Evolutionary conservation across 2,113 vertebrate species (phyloP), one percentile per base, ranked within the genome.

Genomic region (Megaceryle torquata): DNA sequence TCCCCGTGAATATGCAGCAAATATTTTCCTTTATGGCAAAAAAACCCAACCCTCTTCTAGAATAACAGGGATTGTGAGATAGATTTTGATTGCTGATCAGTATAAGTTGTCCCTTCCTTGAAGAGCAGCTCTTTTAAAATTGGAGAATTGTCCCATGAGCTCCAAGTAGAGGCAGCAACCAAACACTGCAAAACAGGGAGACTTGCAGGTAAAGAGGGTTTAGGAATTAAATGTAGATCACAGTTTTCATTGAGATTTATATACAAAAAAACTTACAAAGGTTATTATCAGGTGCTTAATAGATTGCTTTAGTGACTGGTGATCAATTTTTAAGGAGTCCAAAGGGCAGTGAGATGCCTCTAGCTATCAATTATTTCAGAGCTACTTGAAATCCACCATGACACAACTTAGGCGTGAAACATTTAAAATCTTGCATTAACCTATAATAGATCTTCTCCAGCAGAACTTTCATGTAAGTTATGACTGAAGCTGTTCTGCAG

Each of bases 91-190:
- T 28, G 67, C 46, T 67, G 13, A 25, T 65, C 35, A 35, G 4
- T 35, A 14, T 26, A 70, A 79, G 19, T 43, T 72, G 16, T 50
- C 39, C 24, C 63, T 77, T 14, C 46, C 18, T 43, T 78, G 50
- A 22, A 75, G 41, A 89, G 50, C 5, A 76, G 11, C 6, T 81
- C 22, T 46, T 69, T 31, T 77, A 37, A 88, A 88, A 80, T 37
- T 1, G 2, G 20, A 1, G 1, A 59, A 53, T 70, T 1, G 1
- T 22, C 7, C 26, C 2, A 21, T 19, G 15, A 74, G 5, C 10
- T 65, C 15, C 56, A 56, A 26, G 26, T 6, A 46, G 12, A 76
- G 6, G 6, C 18, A 79, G n/a, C 2, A 19, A 65, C 6, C 39
- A 12, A 35, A 53, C 3, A 1, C 44, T 61, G 28, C 17, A 76